Conservation (phyloP, 2,797 vertebrate species). For the Paramormyrops hopkinsi region DNA sequence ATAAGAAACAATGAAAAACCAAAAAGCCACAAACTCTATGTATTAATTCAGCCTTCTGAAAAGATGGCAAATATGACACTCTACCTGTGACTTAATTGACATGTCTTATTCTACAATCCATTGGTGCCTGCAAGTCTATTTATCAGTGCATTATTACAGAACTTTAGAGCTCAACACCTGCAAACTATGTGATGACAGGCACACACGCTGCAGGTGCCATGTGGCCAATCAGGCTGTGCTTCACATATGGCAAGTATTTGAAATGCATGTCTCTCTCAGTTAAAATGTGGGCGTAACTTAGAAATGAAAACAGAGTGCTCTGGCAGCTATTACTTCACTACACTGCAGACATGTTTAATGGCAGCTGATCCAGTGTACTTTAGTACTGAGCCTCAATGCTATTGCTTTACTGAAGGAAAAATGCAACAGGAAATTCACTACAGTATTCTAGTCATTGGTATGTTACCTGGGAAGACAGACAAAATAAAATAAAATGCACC, state of each 20-base stretch:
- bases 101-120: neutral
- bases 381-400: neutral
- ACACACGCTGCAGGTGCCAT: neutral
- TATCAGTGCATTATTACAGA: neutral
- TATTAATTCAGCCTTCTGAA: neutral
- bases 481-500: neutral
- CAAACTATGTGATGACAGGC: conserved; percentile 15
- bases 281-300: neutral
- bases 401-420: neutral
- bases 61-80: neutral
- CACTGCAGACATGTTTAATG: neutral
- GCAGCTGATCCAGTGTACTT: neutral
- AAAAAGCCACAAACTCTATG: neutral
- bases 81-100: neutral
- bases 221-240: neutral
- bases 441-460: neutral
- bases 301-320: neutral
- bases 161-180: conserved; percentile 7
- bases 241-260: neutral
- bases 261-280: neutral
- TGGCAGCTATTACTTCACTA: neutral
- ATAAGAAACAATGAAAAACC: neutral
- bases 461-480: neutral
- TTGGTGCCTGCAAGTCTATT: neutral
- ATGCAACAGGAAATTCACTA: neutral